Base-by-base conservation (phyloP, 2,797 vertebrate genomes). In the Xerus rutilus region DNA sequence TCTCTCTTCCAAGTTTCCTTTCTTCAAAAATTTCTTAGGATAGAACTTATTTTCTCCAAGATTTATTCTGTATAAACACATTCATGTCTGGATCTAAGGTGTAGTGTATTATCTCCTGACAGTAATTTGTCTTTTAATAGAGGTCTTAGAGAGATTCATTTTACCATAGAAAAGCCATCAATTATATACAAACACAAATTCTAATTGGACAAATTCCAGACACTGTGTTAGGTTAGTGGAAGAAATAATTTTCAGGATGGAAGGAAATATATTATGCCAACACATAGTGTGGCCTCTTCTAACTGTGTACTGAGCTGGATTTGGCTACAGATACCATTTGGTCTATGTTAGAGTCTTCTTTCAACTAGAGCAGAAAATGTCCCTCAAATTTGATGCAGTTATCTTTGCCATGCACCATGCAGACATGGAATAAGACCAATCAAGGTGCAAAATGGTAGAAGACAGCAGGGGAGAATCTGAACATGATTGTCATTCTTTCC, bases 181-280 rank as follows among this genome's bases (percentile, higher is more conserved):
- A 21, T 83, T 47, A 83, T 21, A 57, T n/a, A 4, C 21, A 86
- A 90, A 78, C 18, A 83, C 81, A 62, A 95, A 96, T 92, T 86
- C 45, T 86, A 83, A 77, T 2, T 86, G 74, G n/a, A 82, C 18
- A 94, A 54, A 62, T 78, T 84, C 14, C 20, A 74, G 54, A 3
- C 5, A 84, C 12, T 93, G 7, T 94, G 47, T 32, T 90, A 11
- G 47, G 2, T 81, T 81, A 86, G 21, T 77, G 52, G 45, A 93
- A 78, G 0, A 82, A 77, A 67, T 47, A 86, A 39, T 86, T 78
- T 94, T 86, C 52, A 79, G 59, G 11, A 79, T 45, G 12, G 21
- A 81, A 47, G 45, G 13, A 82, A 7, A 77, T 47, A 35, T 45
- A 74, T 84, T 64, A 43, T 8, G 59, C 25, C 4, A 20, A 54